Conservation (phyloP, 1,140 invertebrate species). For the Nasonia vitripennis region DNA sequence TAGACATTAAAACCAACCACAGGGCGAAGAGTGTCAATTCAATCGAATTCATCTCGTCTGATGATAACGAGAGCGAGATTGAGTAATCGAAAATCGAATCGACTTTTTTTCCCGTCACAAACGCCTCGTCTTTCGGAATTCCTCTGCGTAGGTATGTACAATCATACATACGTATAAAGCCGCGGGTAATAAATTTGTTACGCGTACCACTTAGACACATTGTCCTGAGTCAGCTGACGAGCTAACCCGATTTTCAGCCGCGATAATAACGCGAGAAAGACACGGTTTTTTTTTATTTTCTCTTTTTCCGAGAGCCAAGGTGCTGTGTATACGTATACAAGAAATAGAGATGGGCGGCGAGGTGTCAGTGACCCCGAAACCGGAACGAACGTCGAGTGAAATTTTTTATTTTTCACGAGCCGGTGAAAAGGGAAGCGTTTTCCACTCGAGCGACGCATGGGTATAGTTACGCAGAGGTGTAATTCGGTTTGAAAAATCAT, state of each 20-base stretch:
- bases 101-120: not conserved
- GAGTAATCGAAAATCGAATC: not conserved
- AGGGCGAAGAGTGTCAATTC: no score
- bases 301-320: not conserved
- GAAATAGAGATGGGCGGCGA: not conserved
- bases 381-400: not conserved
- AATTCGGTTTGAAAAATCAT: no score
- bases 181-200: constrained; percentile 44
- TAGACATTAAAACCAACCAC: no score
- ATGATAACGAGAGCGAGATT: not conserved
- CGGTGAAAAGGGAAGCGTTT: no score
- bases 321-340: not conserved
- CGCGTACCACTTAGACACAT: constrained; percentile 33
- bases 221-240: constrained; percentile 33
- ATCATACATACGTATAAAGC: not conserved
- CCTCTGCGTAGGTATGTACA: not conserved
- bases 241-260: constrained; percentile 32
- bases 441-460: no score
- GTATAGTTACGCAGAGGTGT: no score
- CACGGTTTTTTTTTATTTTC: not conserved
- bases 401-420: no score
- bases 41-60: no score
- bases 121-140: constrained; percentile 31
- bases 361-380: constrained; percentile 23
- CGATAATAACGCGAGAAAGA: constrained; percentile 13